These are phyloP conservation scores for Brenthis ino DNA, from an alignment of 2,888 invertebrate species.

Conservation along the genomic window DNA sequence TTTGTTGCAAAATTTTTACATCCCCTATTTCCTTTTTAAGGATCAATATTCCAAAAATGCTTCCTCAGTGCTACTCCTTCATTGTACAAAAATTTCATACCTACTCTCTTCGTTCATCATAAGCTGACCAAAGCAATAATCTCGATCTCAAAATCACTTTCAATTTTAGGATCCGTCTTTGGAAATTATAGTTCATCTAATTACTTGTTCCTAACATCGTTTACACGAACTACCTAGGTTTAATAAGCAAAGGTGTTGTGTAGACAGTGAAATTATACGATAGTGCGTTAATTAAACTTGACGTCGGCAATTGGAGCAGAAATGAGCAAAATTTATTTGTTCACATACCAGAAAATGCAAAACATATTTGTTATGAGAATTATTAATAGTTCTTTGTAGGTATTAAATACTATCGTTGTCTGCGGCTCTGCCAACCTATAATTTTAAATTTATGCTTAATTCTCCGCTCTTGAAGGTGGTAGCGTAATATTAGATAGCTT, in stretches of 20 bases:
- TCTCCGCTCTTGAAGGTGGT: too few species aligned
- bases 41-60: too few species aligned
- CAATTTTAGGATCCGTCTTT: slow-evolving; percentile 56
- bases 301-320: slow-evolving; percentile 59
- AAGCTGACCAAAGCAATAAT: slow-evolving; percentile 38
- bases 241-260: slow-evolving; percentile 52
- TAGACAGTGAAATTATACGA: slow-evolving; percentile 66
- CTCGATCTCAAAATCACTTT: slow-evolving; percentile 67
- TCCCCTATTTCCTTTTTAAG: too few species aligned
- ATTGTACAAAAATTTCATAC: too few species aligned
- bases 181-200: slow-evolving; percentile 66
- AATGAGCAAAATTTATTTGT: slow-evolving; percentile 48
- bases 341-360: slow-evolving; percentile 38
- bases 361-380: slow-evolving; percentile 27
- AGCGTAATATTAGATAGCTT: too few species aligned
- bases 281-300: slow-evolving; percentile 59
- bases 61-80: too few species aligned
- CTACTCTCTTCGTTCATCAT: slow-evolving; percentile 14
- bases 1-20: too few species aligned
- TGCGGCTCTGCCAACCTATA: too few species aligned
- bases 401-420: neutral
- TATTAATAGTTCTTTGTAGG: slow-evolving; percentile 12
- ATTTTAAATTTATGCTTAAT: too few species aligned
- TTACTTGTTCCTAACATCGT: slow-evolving; percentile 52
- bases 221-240: slow-evolving; percentile 24